Evolutionary conservation across 1,140 invertebrate genomes (phyloP), one percentile per base, ranked within the genome.

Genomic region (Drosophila navojoa): DNA sequence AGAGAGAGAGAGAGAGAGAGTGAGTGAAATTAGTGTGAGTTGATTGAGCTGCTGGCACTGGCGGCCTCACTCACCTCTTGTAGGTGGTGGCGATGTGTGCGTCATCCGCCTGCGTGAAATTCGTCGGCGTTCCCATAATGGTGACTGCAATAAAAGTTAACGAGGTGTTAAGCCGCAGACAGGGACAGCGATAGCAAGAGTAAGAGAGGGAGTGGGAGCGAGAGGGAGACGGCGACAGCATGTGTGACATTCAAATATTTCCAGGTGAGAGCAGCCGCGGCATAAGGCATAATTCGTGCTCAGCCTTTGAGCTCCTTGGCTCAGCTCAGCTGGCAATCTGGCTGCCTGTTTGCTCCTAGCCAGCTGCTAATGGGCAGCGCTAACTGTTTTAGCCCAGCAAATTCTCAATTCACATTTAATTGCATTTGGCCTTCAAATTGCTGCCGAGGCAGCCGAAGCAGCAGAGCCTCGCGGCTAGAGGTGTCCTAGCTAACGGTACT

Each of bases 51-150:
- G 27, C 49, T 15, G 25, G 49, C 11, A 27, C 11, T 9, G 22
- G 9, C 0, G n/a, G 9, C 1, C n/a, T 0, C 25, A 76, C 78
- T 80, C 57, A 91, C 90, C 85, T 42, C 27, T 90, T 91, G 64
- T 91, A 91, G 40, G 86, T 89, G 61, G 75, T 76, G 38, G 90
- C 90, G 32, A 91, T 91, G 49, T 87, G 71, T 0, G 79, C 76
- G 22, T 87, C 84, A 63, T 91, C 90, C 4, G 80, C 67, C 63
- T 90, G 73, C 0, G 81, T 82, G 19, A 91, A 91, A 68, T 80
- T 85, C 0, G 90, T 91, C 40, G 81, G 84, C 0, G 87, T 90
- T 16, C 90, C 90, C 90, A 91, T 91, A 19, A 90, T 89, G 45
- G 90, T 91, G 40, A 89, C 90, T 91, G 69, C 16, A 78, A 76